phyloP scores from a whole-genome alignment of 1,140 invertebrate species.

The Lasioglossum baleicum region DNA sequence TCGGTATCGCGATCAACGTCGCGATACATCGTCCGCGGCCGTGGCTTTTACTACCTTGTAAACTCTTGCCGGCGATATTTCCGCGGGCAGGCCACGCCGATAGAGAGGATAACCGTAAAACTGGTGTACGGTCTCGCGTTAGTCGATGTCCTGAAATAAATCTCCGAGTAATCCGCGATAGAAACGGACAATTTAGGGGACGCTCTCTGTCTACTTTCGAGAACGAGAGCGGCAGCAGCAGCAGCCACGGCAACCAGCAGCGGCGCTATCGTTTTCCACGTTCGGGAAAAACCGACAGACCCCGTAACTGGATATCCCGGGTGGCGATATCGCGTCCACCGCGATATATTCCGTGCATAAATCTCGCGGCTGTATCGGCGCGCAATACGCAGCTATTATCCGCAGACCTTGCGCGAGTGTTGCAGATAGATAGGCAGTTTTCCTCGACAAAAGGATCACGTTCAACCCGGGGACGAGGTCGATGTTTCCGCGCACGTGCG shows the following conservation, averaged over 20 bases:
- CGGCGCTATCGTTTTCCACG: not conserved
- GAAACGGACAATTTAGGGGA: slow-evolving; percentile 11
- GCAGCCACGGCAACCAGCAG: too few relatives aligned
- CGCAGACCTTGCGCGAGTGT: not conserved
- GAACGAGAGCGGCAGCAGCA: too few relatives aligned
- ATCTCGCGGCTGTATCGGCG: not conserved
- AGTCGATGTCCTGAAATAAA: slow-evolving; percentile 29
- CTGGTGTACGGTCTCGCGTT: slow-evolving; percentile 13
- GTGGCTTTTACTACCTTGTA: slow-evolving; percentile 44
- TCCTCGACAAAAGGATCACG: not conserved
- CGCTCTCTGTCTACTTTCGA: not conserved
- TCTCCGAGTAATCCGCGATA: slow-evolving; percentile 5
- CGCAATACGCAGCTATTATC: not conserved
- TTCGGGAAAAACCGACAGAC: not conserved
- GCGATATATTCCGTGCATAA: slow-evolving; percentile 7
- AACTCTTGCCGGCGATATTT: slow-evolving; percentile 37
- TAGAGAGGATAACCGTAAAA: slow-evolving; percentile 31
- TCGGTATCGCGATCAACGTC: slow-evolving; percentile 44
- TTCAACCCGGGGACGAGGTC: too few relatives aligned
- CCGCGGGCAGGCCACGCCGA: slow-evolving; percentile 16
- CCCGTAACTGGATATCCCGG: not conserved
- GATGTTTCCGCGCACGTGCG: too few relatives aligned
- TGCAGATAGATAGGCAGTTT: not conserved
- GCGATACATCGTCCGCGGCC: not conserved
- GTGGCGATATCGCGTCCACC: not conserved